Evolutionary conservation across 2,797 vertebrate genomes (phyloP), one percentile per base, ranked within the genome.

Genomic region (Delichon dasypus): DNA sequence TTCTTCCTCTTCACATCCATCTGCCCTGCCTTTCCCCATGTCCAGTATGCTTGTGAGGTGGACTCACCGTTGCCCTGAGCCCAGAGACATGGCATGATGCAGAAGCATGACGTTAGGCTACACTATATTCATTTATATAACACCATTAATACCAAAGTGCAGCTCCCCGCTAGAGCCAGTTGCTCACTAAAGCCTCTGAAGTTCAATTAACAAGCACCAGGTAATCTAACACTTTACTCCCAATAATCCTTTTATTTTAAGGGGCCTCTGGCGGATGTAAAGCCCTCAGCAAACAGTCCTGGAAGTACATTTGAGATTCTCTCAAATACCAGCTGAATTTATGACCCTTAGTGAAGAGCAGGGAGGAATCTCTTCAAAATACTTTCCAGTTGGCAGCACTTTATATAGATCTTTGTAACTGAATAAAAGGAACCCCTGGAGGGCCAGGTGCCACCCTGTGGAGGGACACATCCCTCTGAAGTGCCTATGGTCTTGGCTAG

Each of bases 201-300:
- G 94, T 96, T 95, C 95, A 96, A 95, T 97, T 97, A 97, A 94
- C 94, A 97, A 96, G 93, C 92, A 71, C 70, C 94, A 97, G 95
- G 96, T 97, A 97, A 97, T 95, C 76, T 97, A 96, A 97, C 95
- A 96, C 95, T 97, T 95, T 89, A 91, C 81, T 96, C 70, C 65
- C 75, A 96, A 96, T 96, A 97, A 97, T 95, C 96, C 95, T 92
- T 97, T 97, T 97, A 97, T 97, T 97, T 97, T 96, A 97, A 96
- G 95, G 90, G 86, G 71, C 92, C 94, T 93, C 89, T 88, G 77
- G 78, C 72, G 58, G 94, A 97, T 95, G 92, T 92, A 90, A 92
- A 96, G 94, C 93, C 84, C 85, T 90, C 80, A 53, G 72, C 93
- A 92, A 96, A 95, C 70, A 88, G 47, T 91, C 62, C 85, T 94